phyloP scores from a whole-genome alignment of 2,113 vertebrate genomes.

The Oxyura jamaicensis region DNA sequence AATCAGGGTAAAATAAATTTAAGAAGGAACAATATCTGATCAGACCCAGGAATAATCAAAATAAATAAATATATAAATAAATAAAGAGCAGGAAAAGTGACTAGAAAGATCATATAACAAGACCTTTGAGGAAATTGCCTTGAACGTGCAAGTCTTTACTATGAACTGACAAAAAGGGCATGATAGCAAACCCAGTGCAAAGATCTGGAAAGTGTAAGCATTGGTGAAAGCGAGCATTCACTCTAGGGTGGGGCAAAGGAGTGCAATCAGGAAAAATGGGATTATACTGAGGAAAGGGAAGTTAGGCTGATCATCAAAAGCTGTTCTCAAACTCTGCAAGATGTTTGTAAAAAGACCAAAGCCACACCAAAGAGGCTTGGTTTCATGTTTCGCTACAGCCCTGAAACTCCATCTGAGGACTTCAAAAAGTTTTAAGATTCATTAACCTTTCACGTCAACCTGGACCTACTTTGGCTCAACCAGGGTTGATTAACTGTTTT shows the following conservation, averaged over 20 bases:
- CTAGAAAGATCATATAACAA: neutral
- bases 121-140: neutral
- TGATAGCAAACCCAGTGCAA: neutral
- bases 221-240: neutral
- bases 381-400: conserved; percentile 25
- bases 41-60: too few species aligned
- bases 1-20: too few species aligned
- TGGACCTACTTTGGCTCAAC: conserved; percentile 26
- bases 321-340: conserved; percentile 19
- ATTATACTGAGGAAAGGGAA: conserved; percentile 44
- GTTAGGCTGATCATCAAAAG: conserved; percentile 36
- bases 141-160: neutral
- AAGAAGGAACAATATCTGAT: too few species aligned
- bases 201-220: neutral
- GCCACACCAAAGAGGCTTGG: conserved; percentile 42
- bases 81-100: neutral
- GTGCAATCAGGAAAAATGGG: conserved; percentile 31
- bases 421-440: conserved; percentile 29
- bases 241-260: neutral
- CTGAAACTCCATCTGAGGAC: conserved; percentile 16
- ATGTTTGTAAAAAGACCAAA: conserved; percentile 54
- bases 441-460: conserved; percentile 53
- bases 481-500: neutral
- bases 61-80: neutral
- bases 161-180: neutral